Percentiles rank a stretch among this genome's conserved stretches.
Evolutionary conservation across 2,888 invertebrate species (phyloP).

Genomic region (Microchrysa polita): DNA sequence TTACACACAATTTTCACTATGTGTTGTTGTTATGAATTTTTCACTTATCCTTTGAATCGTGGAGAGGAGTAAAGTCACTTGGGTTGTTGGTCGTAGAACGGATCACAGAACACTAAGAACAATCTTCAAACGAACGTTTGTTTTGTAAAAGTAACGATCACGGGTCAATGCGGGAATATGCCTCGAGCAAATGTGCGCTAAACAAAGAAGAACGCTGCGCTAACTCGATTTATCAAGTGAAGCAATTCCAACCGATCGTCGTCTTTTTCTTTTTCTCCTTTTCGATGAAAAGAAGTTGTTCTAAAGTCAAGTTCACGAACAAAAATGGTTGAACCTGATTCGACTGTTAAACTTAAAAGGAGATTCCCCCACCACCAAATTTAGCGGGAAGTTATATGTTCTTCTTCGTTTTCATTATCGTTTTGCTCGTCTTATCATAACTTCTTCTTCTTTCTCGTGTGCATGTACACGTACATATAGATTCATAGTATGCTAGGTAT

Average conservation of each 20-base stretch:
- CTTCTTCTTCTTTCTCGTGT: constrained; percentile 35
- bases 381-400: constrained; percentile 33
- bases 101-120: constrained; percentile 42
- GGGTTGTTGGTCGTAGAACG: constrained; percentile 27
- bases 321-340: constrained; percentile 60
- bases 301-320: constrained; percentile 61
- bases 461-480: constrained; percentile 5
- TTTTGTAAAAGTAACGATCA: constrained; percentile 28
- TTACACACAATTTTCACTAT: constrained; percentile 22
- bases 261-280: too few relatives aligned
- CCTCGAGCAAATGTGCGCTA: constrained; percentile 2
- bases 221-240: constrained; percentile 30
- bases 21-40: constrained; percentile 19
- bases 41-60: constrained; percentile 1
- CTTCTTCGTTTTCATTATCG: constrained; percentile 32
- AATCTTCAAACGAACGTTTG: constrained; percentile 24
- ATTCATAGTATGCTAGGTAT: neutral
- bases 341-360: constrained; percentile 60
- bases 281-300: constrained; percentile 53
- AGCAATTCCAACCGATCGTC: constrained; percentile 32
- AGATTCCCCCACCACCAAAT: constrained; percentile 54
- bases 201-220: constrained; percentile 36
- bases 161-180: constrained; percentile 13
- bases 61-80: constrained; percentile 23
- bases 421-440: constrained; percentile 38